phyloP scores from a whole-genome alignment of 2,888 invertebrate genomes.

The Parochlus steinenii region DNA sequence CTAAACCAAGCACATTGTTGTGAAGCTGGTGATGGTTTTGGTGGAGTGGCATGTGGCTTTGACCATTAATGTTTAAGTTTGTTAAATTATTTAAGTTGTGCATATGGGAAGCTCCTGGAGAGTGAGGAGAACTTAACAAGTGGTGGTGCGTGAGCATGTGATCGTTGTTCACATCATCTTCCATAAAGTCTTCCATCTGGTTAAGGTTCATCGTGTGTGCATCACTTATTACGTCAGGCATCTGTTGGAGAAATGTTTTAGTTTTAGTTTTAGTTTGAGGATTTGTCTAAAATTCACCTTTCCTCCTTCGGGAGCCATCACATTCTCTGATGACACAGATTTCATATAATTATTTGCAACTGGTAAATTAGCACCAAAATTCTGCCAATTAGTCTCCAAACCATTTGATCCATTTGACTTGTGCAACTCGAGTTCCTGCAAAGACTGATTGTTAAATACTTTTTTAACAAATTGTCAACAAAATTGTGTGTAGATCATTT shows the following conservation, averaged over 20 bases:
- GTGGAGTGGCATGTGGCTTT: constrained; percentile 14
- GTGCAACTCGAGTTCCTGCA: constrained; percentile 22
- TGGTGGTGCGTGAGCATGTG: constrained; percentile 38
- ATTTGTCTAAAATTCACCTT: background rate
- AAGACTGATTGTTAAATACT: constrained; percentile 25
- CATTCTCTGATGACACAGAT: constrained; percentile 1
- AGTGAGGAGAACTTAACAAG: constrained; percentile 29
- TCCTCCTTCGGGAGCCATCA: background rate
- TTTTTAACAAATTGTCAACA: constrained; percentile 2
- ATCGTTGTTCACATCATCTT: constrained; percentile 35
- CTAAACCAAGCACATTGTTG: constrained; percentile 23
- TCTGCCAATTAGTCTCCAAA: background rate
- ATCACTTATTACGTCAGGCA: constrained; percentile 40
- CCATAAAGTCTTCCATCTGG: constrained; percentile 48
- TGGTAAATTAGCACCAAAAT: background rate
- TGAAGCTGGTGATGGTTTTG: constrained; percentile 15
- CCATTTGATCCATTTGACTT: constrained; percentile 1
- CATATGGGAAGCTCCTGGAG: constrained; percentile 24
- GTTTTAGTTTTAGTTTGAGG: background rate
- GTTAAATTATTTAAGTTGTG: background rate
- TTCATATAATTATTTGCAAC: background rate
- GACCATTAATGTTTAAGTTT: constrained; percentile 5
- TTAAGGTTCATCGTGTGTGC: constrained; percentile 37
- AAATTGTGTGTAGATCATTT: constrained; percentile 15
- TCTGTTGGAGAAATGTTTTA: constrained; percentile 22